These are phyloP conservation scores for Lagopus muta DNA, from an alignment of 2,113 vertebrate species.

Conservation along the genomic window DNA sequence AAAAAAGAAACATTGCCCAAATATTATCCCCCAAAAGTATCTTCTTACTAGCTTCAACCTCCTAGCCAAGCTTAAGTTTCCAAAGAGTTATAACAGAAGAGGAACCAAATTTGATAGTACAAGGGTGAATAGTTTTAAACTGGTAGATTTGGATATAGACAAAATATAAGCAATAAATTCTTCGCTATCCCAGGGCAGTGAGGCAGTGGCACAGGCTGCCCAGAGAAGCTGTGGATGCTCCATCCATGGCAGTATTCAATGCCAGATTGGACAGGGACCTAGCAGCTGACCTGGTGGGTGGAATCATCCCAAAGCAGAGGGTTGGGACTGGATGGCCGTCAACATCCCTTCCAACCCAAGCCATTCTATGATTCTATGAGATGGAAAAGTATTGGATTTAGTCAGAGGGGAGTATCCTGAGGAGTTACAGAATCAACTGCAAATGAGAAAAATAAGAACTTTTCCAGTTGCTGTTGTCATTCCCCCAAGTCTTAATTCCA, in stretches of 20 bases:
- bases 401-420: neutral
- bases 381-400: neutral
- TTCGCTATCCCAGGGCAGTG: neutral
- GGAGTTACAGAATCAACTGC: neutral
- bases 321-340: neutral
- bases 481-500: neutral
- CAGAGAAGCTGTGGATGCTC: neutral
- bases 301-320: neutral
- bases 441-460: neutral
- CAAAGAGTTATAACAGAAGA: neutral
- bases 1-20: neutral
- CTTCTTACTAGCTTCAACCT: neutral
- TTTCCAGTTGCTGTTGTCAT: neutral
- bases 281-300: neutral
- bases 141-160: neutral
- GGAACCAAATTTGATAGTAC: neutral
- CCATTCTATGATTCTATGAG: neutral
- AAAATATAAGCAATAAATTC: neutral
- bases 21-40: neutral
- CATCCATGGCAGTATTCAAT: neutral
- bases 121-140: neutral
- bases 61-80: neutral
- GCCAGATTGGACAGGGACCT: neutral
- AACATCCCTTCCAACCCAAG: neutral
- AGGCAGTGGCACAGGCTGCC: neutral